Evolutionary conservation across 2,797 vertebrate species (phyloP), one percentile per base, ranked within the genome.

Genomic region (Siniperca scherzeri): DNA sequence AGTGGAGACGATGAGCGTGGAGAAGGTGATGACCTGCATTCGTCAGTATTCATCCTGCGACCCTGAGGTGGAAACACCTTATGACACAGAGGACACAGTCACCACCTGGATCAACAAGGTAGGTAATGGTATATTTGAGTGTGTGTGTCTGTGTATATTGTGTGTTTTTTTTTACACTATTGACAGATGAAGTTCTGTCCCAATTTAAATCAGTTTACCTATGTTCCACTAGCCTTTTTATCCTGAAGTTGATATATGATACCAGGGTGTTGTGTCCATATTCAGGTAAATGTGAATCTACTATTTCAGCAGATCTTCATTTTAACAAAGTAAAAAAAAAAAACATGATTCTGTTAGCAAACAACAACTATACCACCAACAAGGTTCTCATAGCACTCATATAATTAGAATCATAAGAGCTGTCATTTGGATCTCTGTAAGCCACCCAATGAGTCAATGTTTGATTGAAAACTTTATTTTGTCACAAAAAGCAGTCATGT

Each of bases 51-150:
- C 97, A 3, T 91, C 96, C 19, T 94, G 95, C 82, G 94, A 97
- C 70, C 94, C 96, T 68, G 97, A 97, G 71, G 91, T 95, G n/a
- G 98, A 98, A 46, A 91, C 96, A 1, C 98, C 98, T 19, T 99
- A 98, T 36, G 98, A 99, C 91, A 98, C 97, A 0, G 99, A 99
- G 89, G 98, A 99, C 68, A 97, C 97, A 7, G 93, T 99, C 88
- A 97, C 96, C 92, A 97, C 96, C 92, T 99, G 99, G 99, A 97
- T 99, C 89, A 99, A 99, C 90, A 99, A 97, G 98, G 99, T 99
- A 70, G 6, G 93, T 85, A 25, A 60, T 30, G 10, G 1, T 55
- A 12, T 27, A 38, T 22, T 9, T 1, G 55, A n/a, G 13, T 13
- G 2, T 61, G 14, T 70, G 25, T 59, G n/a, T 48, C 0, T 27